Evolutionary conservation across 2,797 vertebrate genomes (phyloP).

Genomic region (Melopsittacus undulatus): DNA sequence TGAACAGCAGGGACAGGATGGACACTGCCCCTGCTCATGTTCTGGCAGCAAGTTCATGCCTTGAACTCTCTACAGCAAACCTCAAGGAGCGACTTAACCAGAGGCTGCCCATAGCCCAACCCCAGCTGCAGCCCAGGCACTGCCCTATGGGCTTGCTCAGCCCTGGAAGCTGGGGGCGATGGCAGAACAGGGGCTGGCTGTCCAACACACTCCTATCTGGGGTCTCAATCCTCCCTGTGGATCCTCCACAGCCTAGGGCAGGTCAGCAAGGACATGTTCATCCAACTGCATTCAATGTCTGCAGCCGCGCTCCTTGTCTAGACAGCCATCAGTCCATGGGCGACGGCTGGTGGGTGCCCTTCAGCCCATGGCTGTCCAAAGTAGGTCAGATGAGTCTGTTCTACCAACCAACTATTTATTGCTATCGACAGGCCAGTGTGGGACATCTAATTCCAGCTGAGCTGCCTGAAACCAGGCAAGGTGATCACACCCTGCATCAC

Average conservation of each 20-base stretch:
- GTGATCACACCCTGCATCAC: not conserved
- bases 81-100: not conserved
- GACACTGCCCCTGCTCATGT: not conserved
- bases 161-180: not conserved
- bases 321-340: not conserved
- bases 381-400: constrained; percentile 41
- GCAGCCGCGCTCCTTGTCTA: not conserved
- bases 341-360: not conserved
- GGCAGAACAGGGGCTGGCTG: not conserved
- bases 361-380: not conserved
- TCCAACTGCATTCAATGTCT: not conserved
- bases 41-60: not conserved
- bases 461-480: not conserved
- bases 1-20: not conserved
- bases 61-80: not conserved
- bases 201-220: not conserved
- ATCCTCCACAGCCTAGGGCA: not conserved
- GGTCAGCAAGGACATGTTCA: not conserved
- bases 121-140: fast-evolving
- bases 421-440: not conserved
- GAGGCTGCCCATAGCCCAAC: not conserved
- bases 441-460: not conserved
- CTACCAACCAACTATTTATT: not conserved
- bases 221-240: not conserved
- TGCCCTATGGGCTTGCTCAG: fast-evolving